Evolutionary conservation across 2,113 vertebrate species (phyloP), one percentile per base, ranked within the genome.

Genomic region (Neofelis nebulosa): DNA sequence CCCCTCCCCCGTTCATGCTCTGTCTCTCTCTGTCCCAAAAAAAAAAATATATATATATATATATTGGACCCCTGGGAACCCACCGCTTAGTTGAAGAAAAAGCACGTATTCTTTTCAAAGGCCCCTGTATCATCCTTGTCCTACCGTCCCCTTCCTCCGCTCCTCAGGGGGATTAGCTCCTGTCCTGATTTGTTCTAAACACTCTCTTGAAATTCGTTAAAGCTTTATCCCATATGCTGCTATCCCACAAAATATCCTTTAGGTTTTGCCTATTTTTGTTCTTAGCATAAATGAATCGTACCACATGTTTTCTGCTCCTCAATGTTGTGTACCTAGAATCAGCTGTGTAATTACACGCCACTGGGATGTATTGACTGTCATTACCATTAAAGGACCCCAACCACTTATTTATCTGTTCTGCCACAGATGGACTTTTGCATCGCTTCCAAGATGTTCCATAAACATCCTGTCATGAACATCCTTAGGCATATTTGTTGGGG

Each of bases 271-370:
- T 57, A 33, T 9, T 55, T 80, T 61, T 19, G 45, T 13, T 55
- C n/a, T 82, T n/a, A 18, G 6, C 15, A 7, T 31, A 16, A 41
- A 21, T 7, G 7, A 19, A 6, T 31, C 27, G 0, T 25, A 61
- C 23, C 16, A 3, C 3, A 3, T 6, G 2, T 14, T 7, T 5
- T 27, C 68, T 1, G 7, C 14, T 14, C 27, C 23, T 73, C 38
- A 27, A 1, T 0, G 0, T 41, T 0, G 14, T 11, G 23, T 5
- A 4, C 45, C 2, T 18, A 25, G 63, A 45, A 27, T 65, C 52
- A 8, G 71, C 69, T 19, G 1, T 23, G 14, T 1, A 11, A 15
- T 19, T 1, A 36, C 3, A 2, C 1, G 13, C 7, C 57, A 2
- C 4, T 41, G 14, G 61, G 8, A 38, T 14, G 5, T 7, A 19